Conservation (phyloP, 1,140 invertebrate species). For the Zaprionus kolodkinae region DNA sequence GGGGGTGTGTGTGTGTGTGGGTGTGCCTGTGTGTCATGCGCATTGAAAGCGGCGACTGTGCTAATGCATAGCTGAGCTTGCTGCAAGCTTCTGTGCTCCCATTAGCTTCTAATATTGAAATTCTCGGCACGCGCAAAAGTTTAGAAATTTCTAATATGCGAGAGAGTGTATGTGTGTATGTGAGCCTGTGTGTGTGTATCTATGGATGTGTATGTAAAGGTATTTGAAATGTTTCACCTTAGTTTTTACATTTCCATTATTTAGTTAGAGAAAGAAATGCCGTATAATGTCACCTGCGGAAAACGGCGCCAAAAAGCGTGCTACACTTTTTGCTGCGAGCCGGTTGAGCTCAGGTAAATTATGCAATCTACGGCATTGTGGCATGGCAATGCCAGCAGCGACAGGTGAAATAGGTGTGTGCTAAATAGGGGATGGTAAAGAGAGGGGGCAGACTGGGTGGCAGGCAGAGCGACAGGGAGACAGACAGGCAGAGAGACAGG, state of each 20-base stretch:
- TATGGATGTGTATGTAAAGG: conserved; percentile 32
- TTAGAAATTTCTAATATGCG: conserved; percentile 80
- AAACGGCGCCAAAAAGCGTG: conserved; percentile 38
- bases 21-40: conserved; percentile 58
- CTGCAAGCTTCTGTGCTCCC: conserved; percentile 60
- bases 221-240: conserved; percentile 66
- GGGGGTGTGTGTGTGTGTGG: conserved; percentile 17
- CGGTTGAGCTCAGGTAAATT: conserved; percentile 83
- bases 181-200: conserved; percentile 15
- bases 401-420: conserved; percentile 54
- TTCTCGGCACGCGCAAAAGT: conserved; percentile 69
- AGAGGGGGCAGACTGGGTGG: too few species aligned
- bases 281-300: conserved; percentile 52
- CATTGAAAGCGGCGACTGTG: conserved; percentile 52
- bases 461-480: background rate
- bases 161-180: conserved; percentile 3
- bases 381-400: conserved; percentile 57
- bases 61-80: conserved; percentile 69
- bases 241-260: conserved; percentile 31
- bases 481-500: background rate
- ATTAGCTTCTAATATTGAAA: conserved; percentile 82
- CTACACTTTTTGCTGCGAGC: conserved; percentile 68
- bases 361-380: conserved; percentile 79
- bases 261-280: background rate
- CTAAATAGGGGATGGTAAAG: background rate